Evolutionary conservation across 2,113 vertebrate genomes (phyloP).

Genomic region (Choloepus hoffmanni): DNA sequence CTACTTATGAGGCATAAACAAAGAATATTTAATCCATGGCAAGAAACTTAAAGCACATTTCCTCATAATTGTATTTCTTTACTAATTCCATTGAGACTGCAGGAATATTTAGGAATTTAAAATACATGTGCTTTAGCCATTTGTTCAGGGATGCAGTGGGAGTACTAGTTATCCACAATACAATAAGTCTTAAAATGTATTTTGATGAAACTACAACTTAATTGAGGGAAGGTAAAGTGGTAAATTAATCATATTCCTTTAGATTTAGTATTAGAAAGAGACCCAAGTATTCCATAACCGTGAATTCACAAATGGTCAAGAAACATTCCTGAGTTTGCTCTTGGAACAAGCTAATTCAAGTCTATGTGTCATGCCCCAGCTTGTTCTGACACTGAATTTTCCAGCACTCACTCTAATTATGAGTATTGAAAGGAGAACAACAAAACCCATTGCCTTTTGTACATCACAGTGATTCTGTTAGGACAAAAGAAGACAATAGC

Average conservation of each 20-base stretch:
- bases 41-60: not conserved
- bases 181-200: not conserved
- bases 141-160: not conserved
- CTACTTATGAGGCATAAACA: not conserved
- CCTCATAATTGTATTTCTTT: not conserved
- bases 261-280: conserved; percentile 21
- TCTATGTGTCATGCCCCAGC: not conserved
- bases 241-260: conserved; percentile 20
- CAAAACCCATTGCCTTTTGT: not conserved
- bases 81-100: not conserved
- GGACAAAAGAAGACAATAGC: not conserved
- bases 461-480: not conserved
- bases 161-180: not conserved
- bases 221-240: not conserved
- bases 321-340: conserved; percentile 3
- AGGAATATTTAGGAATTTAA: not conserved
- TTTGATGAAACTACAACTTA: conserved; percentile 54
- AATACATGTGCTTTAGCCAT: not conserved
- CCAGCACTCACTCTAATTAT: not conserved
- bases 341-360: conserved; percentile 7
- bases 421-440: conserved; percentile 48
- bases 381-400: conserved; percentile 3
- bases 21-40: not conserved
- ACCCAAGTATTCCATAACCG: not conserved
- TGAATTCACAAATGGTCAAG: not conserved